Percentiles rank a stretch among this genome's conserved stretches.
These are phyloP conservation scores for Tamandua tetradactyla DNA, from an alignment of 2,797 vertebrate genomes.

Conservation along the genomic window DNA sequence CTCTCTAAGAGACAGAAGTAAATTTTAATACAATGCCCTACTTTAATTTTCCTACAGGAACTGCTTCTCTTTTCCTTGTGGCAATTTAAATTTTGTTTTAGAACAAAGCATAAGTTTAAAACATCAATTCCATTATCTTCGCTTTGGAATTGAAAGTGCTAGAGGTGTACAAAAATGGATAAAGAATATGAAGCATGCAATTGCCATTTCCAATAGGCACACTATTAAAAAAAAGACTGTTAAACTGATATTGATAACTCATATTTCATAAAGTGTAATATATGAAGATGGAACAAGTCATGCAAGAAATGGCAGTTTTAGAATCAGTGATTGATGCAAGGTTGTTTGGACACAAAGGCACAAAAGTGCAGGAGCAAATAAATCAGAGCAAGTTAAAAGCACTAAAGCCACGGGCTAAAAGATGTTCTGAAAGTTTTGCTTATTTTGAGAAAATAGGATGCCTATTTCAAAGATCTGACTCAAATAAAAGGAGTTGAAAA, in stretches of 20 bases:
- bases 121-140: background rate
- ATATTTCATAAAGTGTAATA: background rate
- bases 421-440: background rate
- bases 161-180: background rate
- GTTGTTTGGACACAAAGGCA: background rate
- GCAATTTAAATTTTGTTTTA: background rate
- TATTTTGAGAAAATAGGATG: background rate
- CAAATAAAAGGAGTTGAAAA: background rate
- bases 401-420: background rate
- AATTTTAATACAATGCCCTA: background rate
- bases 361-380: background rate
- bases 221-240: background rate
- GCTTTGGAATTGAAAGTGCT: background rate
- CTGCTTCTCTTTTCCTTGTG: background rate
- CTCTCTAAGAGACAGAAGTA: background rate
- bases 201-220: background rate
- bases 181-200: background rate
- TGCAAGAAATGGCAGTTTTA: background rate
- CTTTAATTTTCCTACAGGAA: conserved; percentile 19
- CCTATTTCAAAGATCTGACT: background rate
- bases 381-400: background rate
- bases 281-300: background rate
- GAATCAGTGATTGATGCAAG: background rate
- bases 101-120: background rate
- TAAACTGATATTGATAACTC: background rate